A percentile compares a stretch with the other conserved stretches of the same genome.
Conservation (phyloP, 2,888 invertebrate genomes). For the Cerceris ruficornis region DNA sequence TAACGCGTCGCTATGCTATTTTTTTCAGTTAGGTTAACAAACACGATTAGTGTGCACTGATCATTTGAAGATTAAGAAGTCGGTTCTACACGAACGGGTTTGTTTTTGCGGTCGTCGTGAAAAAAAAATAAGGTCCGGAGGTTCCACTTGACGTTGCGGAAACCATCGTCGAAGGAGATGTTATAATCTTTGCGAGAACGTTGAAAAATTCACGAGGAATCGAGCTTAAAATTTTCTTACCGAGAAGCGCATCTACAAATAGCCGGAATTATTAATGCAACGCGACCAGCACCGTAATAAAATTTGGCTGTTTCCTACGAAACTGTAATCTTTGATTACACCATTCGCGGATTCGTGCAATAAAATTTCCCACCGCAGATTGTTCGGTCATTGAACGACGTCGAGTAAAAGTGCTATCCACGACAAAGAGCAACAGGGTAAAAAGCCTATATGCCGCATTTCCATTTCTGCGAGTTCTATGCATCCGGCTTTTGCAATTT, state of each 20-base stretch:
- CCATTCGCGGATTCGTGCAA: neutral
- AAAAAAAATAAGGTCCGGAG: no score
- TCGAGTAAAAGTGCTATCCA: slow-evolving; percentile 37
- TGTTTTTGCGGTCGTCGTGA: neutral
- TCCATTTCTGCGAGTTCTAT: slow-evolving; percentile 46
- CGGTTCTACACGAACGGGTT: neutral
- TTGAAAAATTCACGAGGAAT: no score
- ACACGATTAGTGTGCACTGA: slow-evolving; percentile 38
- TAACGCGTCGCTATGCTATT: slow-evolving; percentile 50
- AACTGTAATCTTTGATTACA: slow-evolving; percentile 20
- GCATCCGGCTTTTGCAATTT: slow-evolving; percentile 44
- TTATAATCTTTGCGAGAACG: no score
- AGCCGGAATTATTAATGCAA: neutral
- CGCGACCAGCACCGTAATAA: neutral
- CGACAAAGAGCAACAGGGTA: slow-evolving; percentile 50
- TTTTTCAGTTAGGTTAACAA: slow-evolving; percentile 34
- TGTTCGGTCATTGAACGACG: slow-evolving; percentile 55
- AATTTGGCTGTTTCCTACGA: slow-evolving; percentile 12
- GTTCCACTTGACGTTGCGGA: no score
- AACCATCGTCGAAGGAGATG: no score
- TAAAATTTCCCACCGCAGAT: slow-evolving; percentile 25
- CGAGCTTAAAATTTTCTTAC: no score
- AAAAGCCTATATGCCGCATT: slow-evolving; percentile 58
- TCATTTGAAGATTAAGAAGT: slow-evolving; percentile 40
- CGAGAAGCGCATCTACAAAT: no score